Base-by-base conservation (phyloP, 1,140 invertebrate species). In the Trichomalopsis sarcophagae region DNA sequence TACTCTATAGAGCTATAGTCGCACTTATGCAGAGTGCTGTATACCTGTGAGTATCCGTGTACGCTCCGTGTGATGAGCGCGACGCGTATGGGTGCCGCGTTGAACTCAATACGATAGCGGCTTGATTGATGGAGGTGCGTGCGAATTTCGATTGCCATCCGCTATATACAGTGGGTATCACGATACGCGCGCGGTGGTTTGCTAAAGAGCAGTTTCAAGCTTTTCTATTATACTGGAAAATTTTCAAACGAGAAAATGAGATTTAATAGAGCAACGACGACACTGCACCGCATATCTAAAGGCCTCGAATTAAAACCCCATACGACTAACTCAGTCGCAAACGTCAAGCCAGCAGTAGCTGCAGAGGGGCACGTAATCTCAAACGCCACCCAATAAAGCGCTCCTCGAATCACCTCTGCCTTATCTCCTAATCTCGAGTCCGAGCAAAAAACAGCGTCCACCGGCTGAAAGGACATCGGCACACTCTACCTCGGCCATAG, bases 71-170 rank as follows among this genome's bases (percentile, higher is more conserved):
- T 7, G 21, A n/a, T 7, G 21, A 62, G 55, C 55, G 6, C 17
- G 55, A n/a, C 21, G 17, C 17, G 17, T n/a, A 17, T 14, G 55
- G 50, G 2, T 62, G 5, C 55, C 55, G 21, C 9, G 55, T 62
- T 62, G 66, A 27, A 78, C 75, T 82, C 30, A 36, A 68, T 77
- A 11, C 33, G 21, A 9, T 44, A 33, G 30, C 36, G 73, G 21
- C 62, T 78, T 78, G 74, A 84, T 78, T 69, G 55, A 71, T 62
- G 40, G 36, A 27, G 13, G 30, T 78, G 74, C 75, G 82, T 84
- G 82, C 33, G 82, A 84, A 84, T 71, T 77, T 78, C 27, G 75
- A 78, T 84, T 78, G 27, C 50, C 81, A 75, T 83, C 55, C 5
- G n/a, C 21, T 21, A 62, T 21, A 62, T 21, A 7, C 21, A 62